These are phyloP conservation scores for Nomada lathburiana DNA, from an alignment of 2,888 invertebrate genomes.

Conservation along the genomic window DNA sequence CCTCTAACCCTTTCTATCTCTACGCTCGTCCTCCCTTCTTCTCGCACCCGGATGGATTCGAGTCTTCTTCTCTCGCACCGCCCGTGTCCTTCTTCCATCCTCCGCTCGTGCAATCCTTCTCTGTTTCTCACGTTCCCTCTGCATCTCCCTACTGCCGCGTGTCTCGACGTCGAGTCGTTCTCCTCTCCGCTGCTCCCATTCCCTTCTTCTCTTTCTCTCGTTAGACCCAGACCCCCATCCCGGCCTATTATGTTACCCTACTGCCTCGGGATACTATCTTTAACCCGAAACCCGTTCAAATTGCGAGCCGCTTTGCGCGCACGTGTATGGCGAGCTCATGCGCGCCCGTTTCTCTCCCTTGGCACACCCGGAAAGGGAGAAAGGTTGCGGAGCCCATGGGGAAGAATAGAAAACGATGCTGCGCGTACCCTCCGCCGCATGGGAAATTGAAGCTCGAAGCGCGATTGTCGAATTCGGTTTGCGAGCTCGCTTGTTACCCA, in stretches of 20 bases:
- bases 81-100: slow-evolving; percentile 30
- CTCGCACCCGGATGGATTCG: slow-evolving; percentile 28
- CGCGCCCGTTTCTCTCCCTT: slow-evolving; percentile 22
- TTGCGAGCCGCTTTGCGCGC: slow-evolving; percentile 67
- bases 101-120: slow-evolving; percentile 16
- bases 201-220: slow-evolving; percentile 71
- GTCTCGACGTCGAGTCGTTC: slow-evolving; percentile 54
- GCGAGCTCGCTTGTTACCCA: background rate
- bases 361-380: slow-evolving; percentile 62
- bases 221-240: slow-evolving; percentile 71
- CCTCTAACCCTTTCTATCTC: background rate
- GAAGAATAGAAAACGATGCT: slow-evolving; percentile 35
- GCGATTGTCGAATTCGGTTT: slow-evolving; percentile 1
- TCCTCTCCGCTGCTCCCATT: slow-evolving; percentile 57
- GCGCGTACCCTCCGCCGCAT: background rate
- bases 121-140: slow-evolving; percentile 55
- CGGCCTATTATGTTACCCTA: slow-evolving; percentile 78
- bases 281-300: slow-evolving; percentile 76
- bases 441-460: slow-evolving; percentile 2
- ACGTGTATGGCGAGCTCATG: slow-evolving; percentile 37
- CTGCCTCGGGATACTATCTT: slow-evolving; percentile 76
- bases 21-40: slow-evolving; percentile 44
- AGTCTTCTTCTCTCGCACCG: background rate
- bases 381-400: slow-evolving; percentile 3
- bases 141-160: slow-evolving; percentile 47